Conservation (phyloP, 1,140 invertebrate genomes). For the Ridgeia piscesae region DNA sequence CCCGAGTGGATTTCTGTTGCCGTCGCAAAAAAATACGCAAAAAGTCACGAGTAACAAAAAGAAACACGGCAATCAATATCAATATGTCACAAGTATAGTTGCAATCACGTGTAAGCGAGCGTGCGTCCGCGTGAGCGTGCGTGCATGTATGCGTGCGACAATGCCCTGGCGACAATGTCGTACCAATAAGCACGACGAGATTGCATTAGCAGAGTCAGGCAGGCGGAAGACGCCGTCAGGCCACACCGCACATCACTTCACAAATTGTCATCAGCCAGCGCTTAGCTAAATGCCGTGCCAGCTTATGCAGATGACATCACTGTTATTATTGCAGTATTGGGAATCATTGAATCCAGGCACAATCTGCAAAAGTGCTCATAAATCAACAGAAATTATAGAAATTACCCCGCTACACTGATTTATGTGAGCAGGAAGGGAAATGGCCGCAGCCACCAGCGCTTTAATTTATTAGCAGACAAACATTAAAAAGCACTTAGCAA, state of each 20-base stretch:
- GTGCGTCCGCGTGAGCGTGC: neutral
- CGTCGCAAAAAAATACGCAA: too few species aligned
- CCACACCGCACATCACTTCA: neutral
- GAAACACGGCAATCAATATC: neutral
- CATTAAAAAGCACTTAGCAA: neutral
- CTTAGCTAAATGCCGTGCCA: neutral
- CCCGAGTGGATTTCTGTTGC: too few species aligned
- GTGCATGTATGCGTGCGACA: neutral
- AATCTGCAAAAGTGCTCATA: neutral
- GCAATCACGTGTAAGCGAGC: neutral
- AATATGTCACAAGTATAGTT: neutral
- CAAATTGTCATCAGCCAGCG: neutral
- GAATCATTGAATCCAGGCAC: neutral
- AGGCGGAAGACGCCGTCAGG: neutral
- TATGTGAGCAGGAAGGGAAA: neutral
- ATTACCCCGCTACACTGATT: neutral
- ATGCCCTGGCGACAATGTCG: neutral
- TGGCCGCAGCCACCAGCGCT: neutral
- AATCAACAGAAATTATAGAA: constrained; percentile 1
- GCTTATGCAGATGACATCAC: neutral
- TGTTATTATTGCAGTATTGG: neutral
- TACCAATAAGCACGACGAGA: neutral
- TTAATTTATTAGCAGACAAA: constrained; percentile 1
- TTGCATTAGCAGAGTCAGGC: neutral
- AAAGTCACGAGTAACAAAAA: too few species aligned